Percentiles rank a stretch among this genome's conserved stretches.
Conservation (phyloP, 2,888 invertebrate species). For the Lymantria dispar region DNA sequence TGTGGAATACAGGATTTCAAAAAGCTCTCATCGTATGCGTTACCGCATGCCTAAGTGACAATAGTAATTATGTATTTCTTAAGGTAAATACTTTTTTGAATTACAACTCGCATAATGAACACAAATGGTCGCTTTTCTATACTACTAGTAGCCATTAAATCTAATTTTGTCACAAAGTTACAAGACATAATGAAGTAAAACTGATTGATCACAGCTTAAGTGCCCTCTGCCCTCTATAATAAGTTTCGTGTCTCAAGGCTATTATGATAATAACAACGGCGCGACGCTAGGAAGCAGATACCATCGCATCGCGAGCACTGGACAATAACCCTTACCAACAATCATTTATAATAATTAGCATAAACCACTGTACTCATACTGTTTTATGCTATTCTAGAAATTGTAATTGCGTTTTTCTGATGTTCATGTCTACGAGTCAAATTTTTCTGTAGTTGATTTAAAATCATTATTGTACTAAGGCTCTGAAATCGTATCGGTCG, state of each 20-base stretch:
- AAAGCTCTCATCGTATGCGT: too few species aligned
- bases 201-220: constrained; percentile 60
- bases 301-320: constrained; percentile 75
- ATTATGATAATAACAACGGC: constrained; percentile 73
- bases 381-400: constrained; percentile 26
- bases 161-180: constrained; percentile 21
- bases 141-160: constrained; percentile 6
- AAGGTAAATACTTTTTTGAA: too few species aligned
- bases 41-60: too few species aligned
- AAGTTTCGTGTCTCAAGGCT: constrained; percentile 71
- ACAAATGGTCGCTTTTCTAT: background rate
- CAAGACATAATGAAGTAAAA: constrained; percentile 56
- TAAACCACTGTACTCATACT: constrained; percentile 52
- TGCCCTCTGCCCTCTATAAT: constrained; percentile 44
- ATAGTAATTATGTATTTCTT: too few species aligned
- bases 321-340: constrained; percentile 75
- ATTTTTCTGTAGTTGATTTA: background rate
- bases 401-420: constrained; percentile 3
- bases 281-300: constrained; percentile 77
- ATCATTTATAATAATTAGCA: constrained; percentile 72
- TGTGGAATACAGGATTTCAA: too few species aligned
- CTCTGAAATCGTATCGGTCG: too few species aligned
- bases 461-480: too few species aligned
- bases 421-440: background rate
- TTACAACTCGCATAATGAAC: too few species aligned